Percentiles rank a stretch among this genome's conserved stretches.
These are phyloP conservation scores for Amphiprion percula DNA, from an alignment of 2,113 vertebrate species.

Conservation along the genomic window DNA sequence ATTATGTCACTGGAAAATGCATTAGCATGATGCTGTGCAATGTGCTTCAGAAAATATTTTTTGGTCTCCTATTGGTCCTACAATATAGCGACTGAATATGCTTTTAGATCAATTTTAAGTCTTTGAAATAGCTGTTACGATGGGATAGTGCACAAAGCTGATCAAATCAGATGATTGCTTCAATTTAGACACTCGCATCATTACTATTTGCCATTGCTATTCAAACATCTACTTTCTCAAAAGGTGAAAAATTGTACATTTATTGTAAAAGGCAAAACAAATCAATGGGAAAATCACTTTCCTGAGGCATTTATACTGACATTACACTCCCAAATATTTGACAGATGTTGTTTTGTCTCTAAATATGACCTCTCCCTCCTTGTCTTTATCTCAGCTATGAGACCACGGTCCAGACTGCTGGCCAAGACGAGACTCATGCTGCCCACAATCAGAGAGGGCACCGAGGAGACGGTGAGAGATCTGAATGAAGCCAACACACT, in stretches of 20 bases:
- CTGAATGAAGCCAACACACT: constrained; percentile 62
- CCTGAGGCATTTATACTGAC: too few species aligned
- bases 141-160: too few species aligned
- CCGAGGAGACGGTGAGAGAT: constrained; percentile 82
- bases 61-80: too few species aligned
- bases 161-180: too few species aligned
- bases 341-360: constrained; percentile 7
- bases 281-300: too few species aligned
- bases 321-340: not conserved
- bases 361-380: constrained; percentile 1
- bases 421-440: constrained; percentile 82
- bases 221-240: not conserved
- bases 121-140: not conserved
- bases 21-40: not conserved
- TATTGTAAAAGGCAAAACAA: not conserved
- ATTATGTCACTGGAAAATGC: constrained; percentile 27
- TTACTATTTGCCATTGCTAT: too few species aligned
- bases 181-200: too few species aligned
- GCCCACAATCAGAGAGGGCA: constrained; percentile 87
- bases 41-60: too few species aligned
- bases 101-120: too few species aligned
- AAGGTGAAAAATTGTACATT: not conserved
- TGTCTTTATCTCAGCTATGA: constrained; percentile 83
- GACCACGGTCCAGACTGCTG: constrained; percentile 82
- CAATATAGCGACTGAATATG: too few species aligned